Conservation (phyloP, 2,113 vertebrate species). For the Colossoma macropomum region DNA sequence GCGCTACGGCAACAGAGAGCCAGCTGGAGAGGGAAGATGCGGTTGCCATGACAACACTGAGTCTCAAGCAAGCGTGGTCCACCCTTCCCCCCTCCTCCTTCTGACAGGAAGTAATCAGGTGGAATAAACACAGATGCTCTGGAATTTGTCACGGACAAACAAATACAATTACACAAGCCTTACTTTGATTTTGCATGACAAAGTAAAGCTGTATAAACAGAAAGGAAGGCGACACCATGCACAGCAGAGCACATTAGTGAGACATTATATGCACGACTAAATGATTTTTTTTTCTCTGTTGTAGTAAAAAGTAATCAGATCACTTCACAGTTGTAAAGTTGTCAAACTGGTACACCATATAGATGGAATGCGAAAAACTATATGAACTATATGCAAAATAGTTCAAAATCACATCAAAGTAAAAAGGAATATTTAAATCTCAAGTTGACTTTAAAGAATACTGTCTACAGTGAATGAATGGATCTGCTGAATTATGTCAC, state of each 20-base stretch:
- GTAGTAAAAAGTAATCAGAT: not conserved
- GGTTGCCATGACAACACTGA: conserved; percentile 47
- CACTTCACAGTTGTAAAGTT: not conserved
- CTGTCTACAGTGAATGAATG: not conserved
- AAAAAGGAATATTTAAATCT: too few species aligned
- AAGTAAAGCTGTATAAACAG: not conserved
- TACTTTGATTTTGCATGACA: not conserved
- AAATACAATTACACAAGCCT: not conserved
- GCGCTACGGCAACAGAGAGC: not conserved
- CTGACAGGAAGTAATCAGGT: conserved; percentile 55
- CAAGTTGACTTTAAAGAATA: too few species aligned
- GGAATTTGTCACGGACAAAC: conserved; percentile 25
- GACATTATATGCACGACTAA: not conserved
- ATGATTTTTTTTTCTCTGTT: not conserved
- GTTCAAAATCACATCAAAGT: not conserved
- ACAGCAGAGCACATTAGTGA: not conserved
- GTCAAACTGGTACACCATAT: not conserved
- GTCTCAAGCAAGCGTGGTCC: conserved; percentile 6
- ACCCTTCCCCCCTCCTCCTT: conserved; percentile 1
- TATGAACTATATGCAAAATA: too few species aligned
- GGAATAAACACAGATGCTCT: conserved; percentile 50
- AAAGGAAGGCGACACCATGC: not conserved
- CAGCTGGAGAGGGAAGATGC: conserved; percentile 32
- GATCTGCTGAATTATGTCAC: not conserved
- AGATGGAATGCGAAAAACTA: too few species aligned